These are phyloP conservation scores for Tragelaphus eurycerus DNA, from an alignment of 2,797 vertebrate species.

Conservation along the genomic window DNA sequence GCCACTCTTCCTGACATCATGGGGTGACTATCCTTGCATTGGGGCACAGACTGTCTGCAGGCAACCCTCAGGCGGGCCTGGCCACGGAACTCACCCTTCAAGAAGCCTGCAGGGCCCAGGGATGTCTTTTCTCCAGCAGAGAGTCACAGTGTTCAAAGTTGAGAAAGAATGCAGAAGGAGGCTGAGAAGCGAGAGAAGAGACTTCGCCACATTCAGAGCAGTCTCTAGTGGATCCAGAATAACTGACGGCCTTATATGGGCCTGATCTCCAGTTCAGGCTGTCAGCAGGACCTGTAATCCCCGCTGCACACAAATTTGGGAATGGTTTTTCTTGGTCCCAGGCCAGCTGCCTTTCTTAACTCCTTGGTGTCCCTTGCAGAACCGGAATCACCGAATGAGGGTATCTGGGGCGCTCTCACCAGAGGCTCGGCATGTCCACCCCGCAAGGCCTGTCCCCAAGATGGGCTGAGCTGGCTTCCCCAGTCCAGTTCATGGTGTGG, in stretches of 20 bases:
- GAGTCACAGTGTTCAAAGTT: not conserved
- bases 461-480: rapidly evolving
- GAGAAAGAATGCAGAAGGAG: not conserved
- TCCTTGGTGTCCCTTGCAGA: not conserved
- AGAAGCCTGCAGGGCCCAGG: not conserved
- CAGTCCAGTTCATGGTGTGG: not conserved
- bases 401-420: not conserved
- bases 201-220: not conserved
- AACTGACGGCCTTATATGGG: conserved; percentile 35
- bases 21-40: not conserved
- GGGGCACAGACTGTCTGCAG: not conserved
- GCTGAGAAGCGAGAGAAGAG: not conserved
- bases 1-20: not conserved
- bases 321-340: conserved; percentile 5
- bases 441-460: no score
- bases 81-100: not conserved
- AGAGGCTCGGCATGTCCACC: rapidly evolving
- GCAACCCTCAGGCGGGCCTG: not conserved
- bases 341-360: conserved; percentile 33
- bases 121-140: not conserved
- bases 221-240: not conserved
- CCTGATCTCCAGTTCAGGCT: not conserved
- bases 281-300: not conserved
- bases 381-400: not conserved
- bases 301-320: not conserved